These are phyloP conservation scores for Aspidoscelis tigris DNA, from an alignment of 2,113 vertebrate species.

Conservation along the genomic window DNA sequence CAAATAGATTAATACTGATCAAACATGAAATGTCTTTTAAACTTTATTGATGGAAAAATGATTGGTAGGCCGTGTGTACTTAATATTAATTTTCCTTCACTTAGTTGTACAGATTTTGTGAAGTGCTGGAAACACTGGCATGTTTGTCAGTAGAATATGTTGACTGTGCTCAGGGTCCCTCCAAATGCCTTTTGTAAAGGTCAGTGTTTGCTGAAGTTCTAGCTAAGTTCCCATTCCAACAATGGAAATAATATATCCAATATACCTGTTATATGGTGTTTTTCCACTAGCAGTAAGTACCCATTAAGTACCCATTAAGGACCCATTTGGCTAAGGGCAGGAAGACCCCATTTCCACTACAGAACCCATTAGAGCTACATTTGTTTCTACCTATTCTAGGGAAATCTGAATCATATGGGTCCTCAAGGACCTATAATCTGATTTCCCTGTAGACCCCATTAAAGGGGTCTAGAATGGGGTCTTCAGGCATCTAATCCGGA, in stretches of 20 bases:
- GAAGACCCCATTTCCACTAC: too few species aligned
- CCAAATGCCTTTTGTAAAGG: not conserved
- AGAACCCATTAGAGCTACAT: too few species aligned
- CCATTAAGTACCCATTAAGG: too few species aligned
- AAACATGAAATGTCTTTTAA: too few species aligned
- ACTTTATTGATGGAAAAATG: not conserved
- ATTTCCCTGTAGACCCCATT: too few species aligned
- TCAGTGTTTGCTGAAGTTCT: not conserved
- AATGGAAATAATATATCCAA: not conserved
- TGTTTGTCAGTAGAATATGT: not conserved
- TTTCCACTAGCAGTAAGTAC: too few species aligned
- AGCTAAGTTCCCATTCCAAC: not conserved
- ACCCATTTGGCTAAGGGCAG: too few species aligned
- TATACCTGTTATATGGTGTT: not conserved
- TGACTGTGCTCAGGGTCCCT: not conserved
- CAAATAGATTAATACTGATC: not conserved
- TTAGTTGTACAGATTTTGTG: not conserved
- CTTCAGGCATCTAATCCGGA: too few species aligned
- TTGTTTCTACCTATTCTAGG: too few species aligned
- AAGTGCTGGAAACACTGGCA: not conserved
- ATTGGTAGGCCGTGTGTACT: not conserved
- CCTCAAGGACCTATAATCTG: too few species aligned
- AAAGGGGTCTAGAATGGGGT: too few species aligned
- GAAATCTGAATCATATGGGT: too few species aligned
- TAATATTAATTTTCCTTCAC: not conserved